Percentiles rank a stretch among this genome's conserved stretches.
Evolutionary conservation across 1,140 invertebrate genomes (phyloP).

Genomic region (Pectinophora gossypiella): DNA sequence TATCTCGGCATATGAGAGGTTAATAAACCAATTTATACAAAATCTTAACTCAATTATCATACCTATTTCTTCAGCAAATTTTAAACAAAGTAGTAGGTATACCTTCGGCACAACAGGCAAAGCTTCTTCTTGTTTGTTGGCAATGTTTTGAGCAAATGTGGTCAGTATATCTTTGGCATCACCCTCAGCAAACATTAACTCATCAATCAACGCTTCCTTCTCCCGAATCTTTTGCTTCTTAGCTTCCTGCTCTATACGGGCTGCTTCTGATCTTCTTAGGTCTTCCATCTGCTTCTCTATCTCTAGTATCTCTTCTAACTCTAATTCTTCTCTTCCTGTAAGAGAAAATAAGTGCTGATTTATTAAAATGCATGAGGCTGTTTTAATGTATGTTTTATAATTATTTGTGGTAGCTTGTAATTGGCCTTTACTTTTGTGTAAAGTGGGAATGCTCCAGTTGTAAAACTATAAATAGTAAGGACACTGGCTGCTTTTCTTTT

Average conservation of each 20-base stretch:
- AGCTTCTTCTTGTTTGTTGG: slow-evolving; percentile 80
- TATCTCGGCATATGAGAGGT: too few species aligned
- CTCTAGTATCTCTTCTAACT: slow-evolving; percentile 92
- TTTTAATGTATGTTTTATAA: slow-evolving; percentile 1
- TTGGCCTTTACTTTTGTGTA: too few species aligned
- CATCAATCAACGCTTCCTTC: slow-evolving; percentile 94
- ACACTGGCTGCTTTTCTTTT: too few species aligned
- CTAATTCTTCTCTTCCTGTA: slow-evolving; percentile 81
- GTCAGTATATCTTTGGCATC: slow-evolving; percentile 92
- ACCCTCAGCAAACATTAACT: slow-evolving; percentile 93
- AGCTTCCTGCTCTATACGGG: slow-evolving; percentile 81
- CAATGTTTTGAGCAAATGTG: slow-evolving; percentile 84
- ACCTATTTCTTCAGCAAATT: too few species aligned
- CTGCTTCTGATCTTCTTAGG: slow-evolving; percentile 78
- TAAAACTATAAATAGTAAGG: too few species aligned
- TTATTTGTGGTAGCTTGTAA: too few species aligned
- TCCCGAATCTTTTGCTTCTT: slow-evolving; percentile 89
- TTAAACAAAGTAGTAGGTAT: background rate
- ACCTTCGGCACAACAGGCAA: slow-evolving; percentile 65
- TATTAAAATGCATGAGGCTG: background rate
- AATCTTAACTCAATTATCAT: too few species aligned
- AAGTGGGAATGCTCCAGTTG: too few species aligned
- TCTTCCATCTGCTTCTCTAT: slow-evolving; percentile 86
- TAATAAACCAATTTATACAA: too few species aligned
- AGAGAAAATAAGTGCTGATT: slow-evolving; percentile 2